Evolutionary conservation across 64 coral and sea anemone genomes (phyloP), one percentile per base, ranked within the genome.

Genomic region (Anthopleura sola): DNA sequence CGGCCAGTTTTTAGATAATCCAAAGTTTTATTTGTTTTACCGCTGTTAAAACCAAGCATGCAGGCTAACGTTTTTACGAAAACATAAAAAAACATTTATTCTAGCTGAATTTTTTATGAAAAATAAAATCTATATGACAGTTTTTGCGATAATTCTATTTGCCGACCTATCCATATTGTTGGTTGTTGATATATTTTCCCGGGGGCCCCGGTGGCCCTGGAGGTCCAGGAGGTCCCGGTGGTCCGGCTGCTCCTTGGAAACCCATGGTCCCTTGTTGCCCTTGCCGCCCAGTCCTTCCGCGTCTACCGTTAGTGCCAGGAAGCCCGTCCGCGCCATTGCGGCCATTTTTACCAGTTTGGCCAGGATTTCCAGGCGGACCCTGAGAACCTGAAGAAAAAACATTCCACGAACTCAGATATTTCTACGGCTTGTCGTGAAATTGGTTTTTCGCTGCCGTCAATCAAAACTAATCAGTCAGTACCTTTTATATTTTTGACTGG

Each of bases 161-260:
- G 7, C 13, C 14, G 13, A 34, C 38, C 31, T 79, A 79, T 38
- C 76, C 76, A 19, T 21, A 5, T n/a, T 38, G 76, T 18, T 38
- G 44, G 31, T n/a, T 79, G 6, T 44, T 10, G 17, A 48, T 18
- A 44, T 20, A 23, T 33, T 46, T 38, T 24, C 76, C 76, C 21
- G 38, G 38, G 8, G 44, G 18, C n/a, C 76, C 76, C 37, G 18
- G 76, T 79, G 44, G 76, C 8, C 76, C 76, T n/a, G n/a, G 76
- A 71, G 76, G 76, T 79, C 76, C 76, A 44, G 76, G 37, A 24
- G 39, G 76, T 7, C 76, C 76, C 8, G 76, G 38, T 79, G 44
- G 76, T 48, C 76, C 76, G 20, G 76, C 9, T 21, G 76, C 38
- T 46, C 76, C 76, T 79, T 38, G 37, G 24, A 48, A 48, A 12